A percentile compares a stretch with the other conserved stretches of the same genome.
Conservation (phyloP, 2,888 invertebrate genomes). For the Temnothorax unifasciatus region DNA sequence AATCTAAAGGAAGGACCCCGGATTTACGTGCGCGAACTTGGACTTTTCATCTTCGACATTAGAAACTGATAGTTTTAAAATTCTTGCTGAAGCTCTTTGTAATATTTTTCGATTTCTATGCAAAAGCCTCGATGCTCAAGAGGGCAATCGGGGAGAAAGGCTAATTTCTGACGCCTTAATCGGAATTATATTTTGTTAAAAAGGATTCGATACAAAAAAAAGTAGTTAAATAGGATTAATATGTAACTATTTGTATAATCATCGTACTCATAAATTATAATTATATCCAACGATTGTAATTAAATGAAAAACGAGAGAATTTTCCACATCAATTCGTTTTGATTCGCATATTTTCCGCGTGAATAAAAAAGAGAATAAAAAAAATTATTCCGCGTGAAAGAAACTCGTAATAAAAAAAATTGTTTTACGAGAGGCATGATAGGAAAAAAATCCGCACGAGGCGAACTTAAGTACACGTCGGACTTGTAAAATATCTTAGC, state of each 20-base stretch:
- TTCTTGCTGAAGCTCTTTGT: background rate
- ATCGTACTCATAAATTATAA: background rate
- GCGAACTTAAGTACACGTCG: background rate
- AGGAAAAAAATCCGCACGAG: background rate
- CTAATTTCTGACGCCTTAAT: background rate
- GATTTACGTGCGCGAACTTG: background rate
- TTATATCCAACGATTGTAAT: conserved; percentile 5
- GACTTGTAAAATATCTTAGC: conserved; percentile 38
- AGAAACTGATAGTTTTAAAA: background rate
- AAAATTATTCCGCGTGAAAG: background rate
- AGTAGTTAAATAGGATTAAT: background rate
- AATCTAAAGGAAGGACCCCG: background rate
- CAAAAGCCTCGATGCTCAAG: background rate
- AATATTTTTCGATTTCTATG: conserved; percentile 7
- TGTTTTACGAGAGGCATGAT: background rate
- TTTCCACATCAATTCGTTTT: background rate
- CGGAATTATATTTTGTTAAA: conserved; percentile 4
- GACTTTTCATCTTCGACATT: background rate
- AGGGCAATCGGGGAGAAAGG: background rate
- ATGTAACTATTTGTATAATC: conserved; percentile 9
- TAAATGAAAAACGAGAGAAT: background rate
- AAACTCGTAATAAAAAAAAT: background rate
- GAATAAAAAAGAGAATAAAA: background rate
- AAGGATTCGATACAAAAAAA: background rate
- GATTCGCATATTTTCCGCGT: conserved; percentile 3